Conservation (phyloP, 1,140 invertebrate genomes). For the Bombus sylvicola region DNA sequence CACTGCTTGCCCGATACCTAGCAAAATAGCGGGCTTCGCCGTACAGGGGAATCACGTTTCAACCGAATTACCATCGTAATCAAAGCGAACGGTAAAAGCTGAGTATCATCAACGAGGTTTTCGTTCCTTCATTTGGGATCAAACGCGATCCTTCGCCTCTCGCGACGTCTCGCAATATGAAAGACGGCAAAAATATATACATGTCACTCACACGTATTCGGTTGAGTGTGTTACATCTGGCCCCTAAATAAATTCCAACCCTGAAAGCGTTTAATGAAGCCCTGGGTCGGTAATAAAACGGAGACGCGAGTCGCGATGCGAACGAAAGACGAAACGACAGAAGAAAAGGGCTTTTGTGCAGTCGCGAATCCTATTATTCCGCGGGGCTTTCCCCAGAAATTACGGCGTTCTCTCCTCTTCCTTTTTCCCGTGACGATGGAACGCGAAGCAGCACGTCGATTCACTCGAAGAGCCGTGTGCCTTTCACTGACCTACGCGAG, state of each 20-base stretch:
- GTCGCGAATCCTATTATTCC: conserved; percentile 66
- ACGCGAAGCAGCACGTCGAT: conserved; percentile 7
- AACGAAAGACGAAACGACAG: conserved; percentile 33
- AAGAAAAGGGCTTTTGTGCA: conserved; percentile 52
- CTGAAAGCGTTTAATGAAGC: conserved; percentile 19
- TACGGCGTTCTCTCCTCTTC: conserved; percentile 25
- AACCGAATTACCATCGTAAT: conserved; percentile 12
- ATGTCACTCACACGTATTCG: neutral
- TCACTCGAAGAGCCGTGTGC: conserved; percentile 16
- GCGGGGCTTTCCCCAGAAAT: conserved; percentile 67
- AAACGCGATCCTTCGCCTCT: neutral
- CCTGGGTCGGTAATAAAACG: neutral
- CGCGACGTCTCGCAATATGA: neutral
- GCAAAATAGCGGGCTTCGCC: neutral
- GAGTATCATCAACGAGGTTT: neutral
- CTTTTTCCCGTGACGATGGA: neutral
- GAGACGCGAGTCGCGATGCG: neutral
- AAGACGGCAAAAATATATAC: neutral
- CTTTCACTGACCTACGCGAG: conserved; percentile 55
- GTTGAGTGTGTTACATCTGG: neutral
- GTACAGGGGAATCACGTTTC: neutral
- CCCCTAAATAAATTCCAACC: conserved; percentile 1
- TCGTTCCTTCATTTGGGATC: neutral
- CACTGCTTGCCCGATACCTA: no score
- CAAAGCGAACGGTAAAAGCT: neutral